phyloP scores from a whole-genome alignment of 2,888 invertebrate species.

The Maniola hyperantus region DNA sequence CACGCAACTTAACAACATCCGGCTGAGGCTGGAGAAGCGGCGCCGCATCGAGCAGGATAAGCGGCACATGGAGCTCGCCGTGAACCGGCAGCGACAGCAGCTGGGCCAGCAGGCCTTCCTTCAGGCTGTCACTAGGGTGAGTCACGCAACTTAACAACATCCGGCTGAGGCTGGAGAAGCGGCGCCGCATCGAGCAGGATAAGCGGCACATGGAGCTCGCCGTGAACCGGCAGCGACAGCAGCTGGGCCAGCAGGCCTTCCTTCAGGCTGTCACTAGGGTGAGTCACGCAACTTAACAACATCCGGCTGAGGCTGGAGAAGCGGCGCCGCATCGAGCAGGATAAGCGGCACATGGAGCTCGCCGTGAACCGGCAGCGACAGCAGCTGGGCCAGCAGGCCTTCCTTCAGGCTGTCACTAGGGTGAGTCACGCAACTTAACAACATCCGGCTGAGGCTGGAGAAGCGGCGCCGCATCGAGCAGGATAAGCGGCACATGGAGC shows the following conservation, averaged over 20 bases:
- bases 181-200: conserved; percentile 95
- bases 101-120: conserved; percentile 96
- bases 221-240: conserved; percentile 92
- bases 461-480: conserved; percentile 95
- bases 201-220: conserved; percentile 94
- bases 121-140: conserved; percentile 92
- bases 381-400: conserved; percentile 95
- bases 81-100: conserved; percentile 93
- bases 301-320: conserved; percentile 96
- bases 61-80: conserved; percentile 91
- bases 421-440: conserved; percentile 92
- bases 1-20: conserved; percentile 92
- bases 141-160: conserved; percentile 92
- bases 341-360: conserved; percentile 87
- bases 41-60: conserved; percentile 96
- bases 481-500: conserved; percentile 94
- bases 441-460: conserved; percentile 95
- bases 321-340: conserved; percentile 94
- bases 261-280: conserved; percentile 94
- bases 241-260: conserved; percentile 96
- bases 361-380: conserved; percentile 91
- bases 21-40: conserved; percentile 95
- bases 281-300: conserved; percentile 89
- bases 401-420: conserved; percentile 94
- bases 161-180: conserved; percentile 94